Percentiles rank a stretch among this genome's conserved stretches.
phyloP scores from a whole-genome alignment of 2,888 invertebrate species.

The Horisme vitalbata region DNA sequence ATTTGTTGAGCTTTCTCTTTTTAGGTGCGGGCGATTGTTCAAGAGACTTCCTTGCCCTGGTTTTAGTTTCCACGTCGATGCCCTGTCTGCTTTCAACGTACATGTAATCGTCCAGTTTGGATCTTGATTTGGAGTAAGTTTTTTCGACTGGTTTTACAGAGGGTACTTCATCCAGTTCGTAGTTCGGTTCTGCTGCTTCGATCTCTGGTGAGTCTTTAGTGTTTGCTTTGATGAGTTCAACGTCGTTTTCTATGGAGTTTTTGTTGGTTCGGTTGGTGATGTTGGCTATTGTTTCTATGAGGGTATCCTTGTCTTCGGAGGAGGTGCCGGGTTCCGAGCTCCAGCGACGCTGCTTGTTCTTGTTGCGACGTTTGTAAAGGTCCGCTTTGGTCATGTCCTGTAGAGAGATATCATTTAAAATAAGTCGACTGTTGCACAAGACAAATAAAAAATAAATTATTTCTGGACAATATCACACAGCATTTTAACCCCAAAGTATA shows the following conservation, averaged over 20 bases:
- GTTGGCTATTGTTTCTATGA: constrained; percentile 60
- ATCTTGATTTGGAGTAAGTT: constrained; percentile 67
- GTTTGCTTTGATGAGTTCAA: constrained; percentile 68
- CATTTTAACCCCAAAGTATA: too few relatives aligned
- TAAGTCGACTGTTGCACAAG: too few relatives aligned
- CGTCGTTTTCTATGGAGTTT: constrained; percentile 71
- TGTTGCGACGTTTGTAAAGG: constrained; percentile 72
- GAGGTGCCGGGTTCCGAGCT: constrained; percentile 57
- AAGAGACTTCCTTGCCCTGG: constrained; percentile 60
- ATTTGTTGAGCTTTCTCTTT: constrained; percentile 58
- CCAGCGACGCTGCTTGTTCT: constrained; percentile 64
- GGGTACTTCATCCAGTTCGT: constrained; percentile 61
- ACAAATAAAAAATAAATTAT: too few relatives aligned
- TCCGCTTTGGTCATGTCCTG: constrained; percentile 80
- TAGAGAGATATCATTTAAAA: constrained; percentile 12
- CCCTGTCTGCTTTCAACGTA: constrained; percentile 71
- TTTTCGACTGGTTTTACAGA: constrained; percentile 70
- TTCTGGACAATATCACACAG: too few relatives aligned
- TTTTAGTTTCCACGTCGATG: constrained; percentile 63
- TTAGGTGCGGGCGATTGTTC: constrained; percentile 64
- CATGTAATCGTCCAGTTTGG: constrained; percentile 71
- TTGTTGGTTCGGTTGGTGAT: constrained; percentile 63
- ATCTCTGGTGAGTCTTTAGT: constrained; percentile 60
- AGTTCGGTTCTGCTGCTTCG: constrained; percentile 50
- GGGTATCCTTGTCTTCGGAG: constrained; percentile 44